Conservation (phyloP, 2,797 vertebrate genomes). For the Eremophila alpestris region DNA sequence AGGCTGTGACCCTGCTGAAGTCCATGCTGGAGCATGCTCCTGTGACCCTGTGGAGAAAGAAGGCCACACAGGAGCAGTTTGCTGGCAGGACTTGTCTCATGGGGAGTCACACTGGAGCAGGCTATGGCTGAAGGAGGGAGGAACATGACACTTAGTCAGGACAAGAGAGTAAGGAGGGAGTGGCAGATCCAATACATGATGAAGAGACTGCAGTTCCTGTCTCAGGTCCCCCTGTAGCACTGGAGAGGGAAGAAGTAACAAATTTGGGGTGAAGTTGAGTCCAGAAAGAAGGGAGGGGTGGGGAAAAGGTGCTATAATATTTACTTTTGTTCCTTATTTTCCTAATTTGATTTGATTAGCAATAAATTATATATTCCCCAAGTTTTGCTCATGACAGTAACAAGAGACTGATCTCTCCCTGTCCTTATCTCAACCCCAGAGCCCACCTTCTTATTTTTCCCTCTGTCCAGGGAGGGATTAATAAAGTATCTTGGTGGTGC, state of each 20-base stretch:
- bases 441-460: not conserved
- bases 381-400: not conserved
- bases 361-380: not conserved
- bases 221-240: fast-evolving
- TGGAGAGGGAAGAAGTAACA: fast-evolving
- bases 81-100: not conserved
- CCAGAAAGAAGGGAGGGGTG: not conserved
- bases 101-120: fast-evolving
- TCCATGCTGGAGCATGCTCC: not conserved
- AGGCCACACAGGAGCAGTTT: not conserved
- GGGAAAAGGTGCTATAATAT: not conserved
- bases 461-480: not conserved
- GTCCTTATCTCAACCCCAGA: not conserved
- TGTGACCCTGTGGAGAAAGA: not conserved
- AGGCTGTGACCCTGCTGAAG: not conserved
- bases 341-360: not conserved
- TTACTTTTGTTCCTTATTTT: not conserved
- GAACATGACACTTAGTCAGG: not conserved
- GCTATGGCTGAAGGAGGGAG: not conserved
- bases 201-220: fast-evolving
- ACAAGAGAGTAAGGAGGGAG: not conserved
- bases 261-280: not conserved
- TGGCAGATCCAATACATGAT: fast-evolving
- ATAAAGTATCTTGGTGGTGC: not conserved
- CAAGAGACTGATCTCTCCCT: not conserved